phyloP scores from a whole-genome alignment of 2,113 vertebrate species.

The Stegostoma tigrinum region DNA sequence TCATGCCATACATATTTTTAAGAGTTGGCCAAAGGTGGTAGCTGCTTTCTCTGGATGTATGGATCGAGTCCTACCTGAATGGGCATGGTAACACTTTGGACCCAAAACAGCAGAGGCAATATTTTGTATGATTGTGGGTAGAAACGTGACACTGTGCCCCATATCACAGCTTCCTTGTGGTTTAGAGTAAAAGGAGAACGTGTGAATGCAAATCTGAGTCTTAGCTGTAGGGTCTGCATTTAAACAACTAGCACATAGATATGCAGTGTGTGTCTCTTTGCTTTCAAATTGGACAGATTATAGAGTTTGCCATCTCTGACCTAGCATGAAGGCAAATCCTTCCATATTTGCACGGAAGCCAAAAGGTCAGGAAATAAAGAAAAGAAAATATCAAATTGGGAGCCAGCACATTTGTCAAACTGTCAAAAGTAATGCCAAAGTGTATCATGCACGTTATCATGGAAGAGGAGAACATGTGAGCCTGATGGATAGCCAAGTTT shows the following conservation, averaged over 20 bases:
- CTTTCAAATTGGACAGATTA: not conserved
- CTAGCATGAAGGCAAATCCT: not conserved
- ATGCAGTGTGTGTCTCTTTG: not conserved
- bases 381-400: not conserved
- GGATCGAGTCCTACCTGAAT: too few species aligned
- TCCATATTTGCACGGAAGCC: not conserved
- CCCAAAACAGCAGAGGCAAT: too few species aligned
- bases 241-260: not conserved
- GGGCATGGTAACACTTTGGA: too few species aligned
- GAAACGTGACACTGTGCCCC: too few species aligned
- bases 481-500: not conserved
- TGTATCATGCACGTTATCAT: not conserved
- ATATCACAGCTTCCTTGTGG: too few species aligned
- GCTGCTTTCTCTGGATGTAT: too few species aligned
- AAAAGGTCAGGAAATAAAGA: not conserved
- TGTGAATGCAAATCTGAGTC: not conserved
- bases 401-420: not conserved
- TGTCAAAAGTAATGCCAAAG: not conserved
- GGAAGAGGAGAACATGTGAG: not conserved
- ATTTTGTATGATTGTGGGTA: too few species aligned
- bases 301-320: not conserved
- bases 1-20: too few species aligned
- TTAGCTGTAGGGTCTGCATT: not conserved
- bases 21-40: too few species aligned
- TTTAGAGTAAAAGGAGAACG: not conserved